Evolutionary conservation across 2,797 vertebrate species (phyloP), one percentile per base, ranked within the genome.

Genomic region (Sternotherus odoratus): DNA sequence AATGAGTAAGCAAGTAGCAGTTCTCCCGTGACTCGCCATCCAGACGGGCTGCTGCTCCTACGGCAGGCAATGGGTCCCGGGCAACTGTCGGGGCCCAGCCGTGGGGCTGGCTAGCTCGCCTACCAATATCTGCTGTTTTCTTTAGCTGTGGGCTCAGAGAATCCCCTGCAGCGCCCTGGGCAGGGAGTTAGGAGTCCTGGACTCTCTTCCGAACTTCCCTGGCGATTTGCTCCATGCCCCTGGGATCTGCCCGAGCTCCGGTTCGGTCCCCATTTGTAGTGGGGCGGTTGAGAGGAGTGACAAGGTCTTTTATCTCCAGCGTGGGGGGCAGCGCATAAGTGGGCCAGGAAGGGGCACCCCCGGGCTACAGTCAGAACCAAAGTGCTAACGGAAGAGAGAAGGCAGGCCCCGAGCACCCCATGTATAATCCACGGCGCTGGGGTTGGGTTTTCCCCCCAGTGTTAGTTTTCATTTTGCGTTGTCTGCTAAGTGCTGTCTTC

Each of bases 401-500:
- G 17, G 12, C 43, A 75, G 43, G 24, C 43, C 39, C 72, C 13
- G 15, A 46, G 15, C 6, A 12, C 26, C 24, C 13, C 74, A 12
- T 16, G 24, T 30, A 26, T 94, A 89, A 95, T 94, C 89, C 95
- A 89, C 10, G 49, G 63, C 3, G 7, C 26, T 17, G 33, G 46
- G 43, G 28, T 12, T 30, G 69, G 24, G 7, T 46, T 24, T 19
- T 17, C 3, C 26, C 23, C 50, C 79, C 78, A 91, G 85, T 66
- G 74, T 90, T 24, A n/a, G 77, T 83, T 79, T 66, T 50, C 17
- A 30, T 6, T 50, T 80, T 23, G 94, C 89, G 94, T 89, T 95
- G 95, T 91, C 77, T 87, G 91, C 26, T 26, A 43, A 88, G 79
- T 26, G 91, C 48, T 9, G 1, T 12, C 53, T 4, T 63, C 93